Evolutionary conservation across 2,888 invertebrate genomes (phyloP).

Genomic region (Nezara viridula): DNA sequence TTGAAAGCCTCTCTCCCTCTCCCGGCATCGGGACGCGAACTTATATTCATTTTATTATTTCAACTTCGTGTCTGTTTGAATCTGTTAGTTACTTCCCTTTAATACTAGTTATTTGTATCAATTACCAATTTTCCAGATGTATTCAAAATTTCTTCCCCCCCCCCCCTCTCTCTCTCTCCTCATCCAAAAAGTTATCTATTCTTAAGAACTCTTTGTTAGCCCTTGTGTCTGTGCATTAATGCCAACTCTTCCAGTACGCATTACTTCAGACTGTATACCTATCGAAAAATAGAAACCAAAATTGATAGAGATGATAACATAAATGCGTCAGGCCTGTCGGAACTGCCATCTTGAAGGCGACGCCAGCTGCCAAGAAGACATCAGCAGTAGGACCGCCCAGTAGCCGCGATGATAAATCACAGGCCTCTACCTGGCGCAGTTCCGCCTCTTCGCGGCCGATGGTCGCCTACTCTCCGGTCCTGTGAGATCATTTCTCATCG

Average conservation of each 20-base stretch:
- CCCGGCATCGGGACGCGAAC: too few species aligned
- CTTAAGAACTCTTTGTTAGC: too few species aligned
- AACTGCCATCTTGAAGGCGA: not conserved
- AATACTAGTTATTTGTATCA: too few species aligned
- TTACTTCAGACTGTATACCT: not conserved
- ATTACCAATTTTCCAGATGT: too few species aligned
- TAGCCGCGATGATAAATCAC: not conserved
- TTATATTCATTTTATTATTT: too few species aligned
- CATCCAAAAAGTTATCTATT: too few species aligned
- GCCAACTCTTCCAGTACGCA: not conserved
- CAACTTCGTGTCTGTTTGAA: too few species aligned
- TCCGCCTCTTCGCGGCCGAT: slow-evolving; percentile 4
- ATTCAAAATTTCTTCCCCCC: too few species aligned
- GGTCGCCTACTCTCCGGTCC: not conserved
- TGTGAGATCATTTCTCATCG: not conserved
- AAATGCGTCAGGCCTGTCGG: not conserved
- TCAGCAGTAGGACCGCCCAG: slow-evolving; percentile 22
- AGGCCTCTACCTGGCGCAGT: not conserved
- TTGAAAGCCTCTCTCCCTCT: too few species aligned
- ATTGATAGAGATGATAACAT: not conserved
- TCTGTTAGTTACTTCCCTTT: too few species aligned
- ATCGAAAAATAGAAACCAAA: not conserved
- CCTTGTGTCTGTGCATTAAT: too few species aligned
- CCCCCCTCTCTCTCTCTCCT: too few species aligned
- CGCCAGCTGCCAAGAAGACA: not conserved